Conservation (phyloP, 2,888 invertebrate genomes). For the Drosophila nigricruria region DNA sequence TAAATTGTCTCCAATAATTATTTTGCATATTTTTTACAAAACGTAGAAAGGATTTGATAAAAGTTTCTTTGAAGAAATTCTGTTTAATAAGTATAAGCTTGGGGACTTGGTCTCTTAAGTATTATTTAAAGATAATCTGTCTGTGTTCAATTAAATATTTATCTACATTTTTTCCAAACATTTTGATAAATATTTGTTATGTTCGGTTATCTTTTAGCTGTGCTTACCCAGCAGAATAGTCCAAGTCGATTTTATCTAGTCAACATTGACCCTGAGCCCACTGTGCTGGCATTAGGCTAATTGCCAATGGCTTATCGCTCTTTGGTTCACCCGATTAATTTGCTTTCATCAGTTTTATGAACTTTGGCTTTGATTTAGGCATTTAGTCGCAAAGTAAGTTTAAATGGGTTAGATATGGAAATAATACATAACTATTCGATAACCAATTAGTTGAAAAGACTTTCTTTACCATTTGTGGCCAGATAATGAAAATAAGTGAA, state of each 20-base stretch:
- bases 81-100: background rate
- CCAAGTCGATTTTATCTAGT: background rate
- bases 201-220: no score
- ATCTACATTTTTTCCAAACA: background rate
- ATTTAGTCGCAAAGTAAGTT: constrained; percentile 23
- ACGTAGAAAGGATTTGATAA: background rate
- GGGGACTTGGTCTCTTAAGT: background rate
- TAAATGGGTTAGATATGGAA: constrained; percentile 23
- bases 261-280: constrained; percentile 4
- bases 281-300: constrained; percentile 38
- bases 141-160: background rate
- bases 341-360: constrained; percentile 60
- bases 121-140: background rate
- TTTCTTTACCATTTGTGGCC: background rate
- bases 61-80: no score
- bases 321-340: constrained; percentile 49
- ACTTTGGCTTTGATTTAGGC: constrained; percentile 45
- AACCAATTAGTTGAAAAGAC: background rate
- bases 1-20: background rate
- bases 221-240: background rate
- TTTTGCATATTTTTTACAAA: background rate
- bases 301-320: constrained; percentile 27
- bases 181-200: no score
- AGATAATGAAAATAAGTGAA: background rate
- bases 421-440: background rate